Evolutionary conservation across 2,113 vertebrate species (phyloP).

Genomic region (Seriola dumerili): DNA sequence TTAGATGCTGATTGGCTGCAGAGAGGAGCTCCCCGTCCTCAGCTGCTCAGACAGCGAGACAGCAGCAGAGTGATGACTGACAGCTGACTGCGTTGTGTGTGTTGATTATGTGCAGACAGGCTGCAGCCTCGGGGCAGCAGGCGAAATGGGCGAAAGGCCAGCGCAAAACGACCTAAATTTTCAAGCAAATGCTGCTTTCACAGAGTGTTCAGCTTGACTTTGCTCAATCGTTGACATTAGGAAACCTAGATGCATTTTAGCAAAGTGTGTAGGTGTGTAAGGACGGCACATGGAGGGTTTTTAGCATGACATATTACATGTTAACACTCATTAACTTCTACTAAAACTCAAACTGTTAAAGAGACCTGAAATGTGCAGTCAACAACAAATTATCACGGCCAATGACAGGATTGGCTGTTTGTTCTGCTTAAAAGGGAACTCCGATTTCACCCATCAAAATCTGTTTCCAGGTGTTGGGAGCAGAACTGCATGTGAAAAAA

Average conservation of each 20-base stretch:
- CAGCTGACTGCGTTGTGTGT: conserved; percentile 11
- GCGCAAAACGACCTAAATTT: background rate
- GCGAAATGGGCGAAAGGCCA: conserved; percentile 5
- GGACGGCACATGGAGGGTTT: background rate
- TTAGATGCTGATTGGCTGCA: conserved; percentile 7
- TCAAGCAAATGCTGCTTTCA: background rate
- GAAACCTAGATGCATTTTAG: background rate
- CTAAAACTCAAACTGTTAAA: background rate
- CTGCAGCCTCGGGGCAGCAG: conserved; percentile 7
- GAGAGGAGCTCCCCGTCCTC: conserved; percentile 7
- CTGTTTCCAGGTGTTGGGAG: too few species aligned
- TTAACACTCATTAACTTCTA: background rate
- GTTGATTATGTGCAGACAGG: conserved; percentile 13
- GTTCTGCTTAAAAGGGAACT: too few species aligned
- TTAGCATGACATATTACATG: background rate
- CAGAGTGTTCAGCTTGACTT: background rate
- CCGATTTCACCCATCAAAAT: too few species aligned
- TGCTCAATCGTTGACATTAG: background rate
- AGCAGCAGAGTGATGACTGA: conserved; percentile 15
- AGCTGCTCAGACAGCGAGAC: background rate
- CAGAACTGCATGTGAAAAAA: too few species aligned
- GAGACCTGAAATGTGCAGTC: background rate
- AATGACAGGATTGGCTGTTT: background rate
- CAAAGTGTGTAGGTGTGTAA: background rate
- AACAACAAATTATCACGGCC: background rate